phyloP scores from a whole-genome alignment of 2,888 invertebrate species.

The Drosophila putrida region DNA sequence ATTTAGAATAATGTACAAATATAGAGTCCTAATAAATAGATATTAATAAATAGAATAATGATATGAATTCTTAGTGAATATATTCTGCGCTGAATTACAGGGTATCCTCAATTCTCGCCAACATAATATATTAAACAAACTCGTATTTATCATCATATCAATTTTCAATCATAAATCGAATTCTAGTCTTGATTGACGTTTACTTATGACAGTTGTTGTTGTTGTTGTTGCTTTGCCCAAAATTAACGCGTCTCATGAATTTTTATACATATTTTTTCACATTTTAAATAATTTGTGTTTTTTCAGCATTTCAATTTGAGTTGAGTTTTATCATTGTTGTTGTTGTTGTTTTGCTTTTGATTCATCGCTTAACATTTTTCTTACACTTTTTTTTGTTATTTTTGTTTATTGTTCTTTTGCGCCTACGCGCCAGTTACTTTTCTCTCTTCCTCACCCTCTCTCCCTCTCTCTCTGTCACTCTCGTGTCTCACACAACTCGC shows the following conservation, averaged over 20 bases:
- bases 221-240: slow-evolving; percentile 4
- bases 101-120: background rate
- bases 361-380: slow-evolving; percentile 50
- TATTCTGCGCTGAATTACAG: background rate
- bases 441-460: too few relatives aligned
- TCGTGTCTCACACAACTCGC: slow-evolving; percentile 4
- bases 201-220: background rate
- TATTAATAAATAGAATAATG: too few relatives aligned
- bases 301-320: slow-evolving; percentile 29
- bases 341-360: slow-evolving; percentile 39
- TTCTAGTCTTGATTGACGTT: slow-evolving; percentile 15
- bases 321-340: slow-evolving; percentile 13
- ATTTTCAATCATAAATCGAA: slow-evolving; percentile 26
- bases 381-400: background rate
- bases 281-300: slow-evolving; percentile 14
- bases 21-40: too few relatives aligned
- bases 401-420: slow-evolving; percentile 57
- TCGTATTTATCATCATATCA: background rate
- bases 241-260: slow-evolving; percentile 18
- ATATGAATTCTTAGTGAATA: background rate
- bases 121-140: background rate
- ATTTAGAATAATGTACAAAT: too few relatives aligned
- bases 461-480: too few relatives aligned
- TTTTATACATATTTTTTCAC: slow-evolving; percentile 5
- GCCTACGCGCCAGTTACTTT: slow-evolving; percentile 58